Conservation (phyloP, 2,797 vertebrate species). For the Pangasius sanitwongsei region DNA sequence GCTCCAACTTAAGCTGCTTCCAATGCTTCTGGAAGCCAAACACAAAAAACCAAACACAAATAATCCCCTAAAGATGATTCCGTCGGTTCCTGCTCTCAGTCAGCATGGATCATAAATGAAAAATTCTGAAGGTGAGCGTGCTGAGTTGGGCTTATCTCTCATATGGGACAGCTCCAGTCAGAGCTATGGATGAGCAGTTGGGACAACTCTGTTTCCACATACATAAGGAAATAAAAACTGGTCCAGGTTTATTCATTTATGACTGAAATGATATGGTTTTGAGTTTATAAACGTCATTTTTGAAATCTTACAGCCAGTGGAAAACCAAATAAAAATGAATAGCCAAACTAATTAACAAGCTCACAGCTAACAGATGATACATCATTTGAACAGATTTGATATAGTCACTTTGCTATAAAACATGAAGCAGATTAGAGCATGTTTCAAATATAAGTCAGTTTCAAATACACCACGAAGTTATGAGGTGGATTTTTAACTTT, state of each 20-base stretch:
- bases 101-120: conserved; percentile 50
- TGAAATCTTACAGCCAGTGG: not conserved
- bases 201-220: conserved; percentile 48
- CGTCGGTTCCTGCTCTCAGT: conserved; percentile 29
- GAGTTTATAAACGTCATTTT: not conserved
- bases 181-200: conserved; percentile 33
- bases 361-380: not conserved
- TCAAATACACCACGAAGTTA: not conserved
- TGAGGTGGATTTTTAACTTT: not conserved
- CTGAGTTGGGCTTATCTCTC: conserved; percentile 55
- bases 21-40: conserved; percentile 43
- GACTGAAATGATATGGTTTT: not conserved
- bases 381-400: not conserved
- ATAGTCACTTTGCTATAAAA: not conserved
- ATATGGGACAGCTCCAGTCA: conserved; percentile 55
- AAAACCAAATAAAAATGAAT: not conserved
- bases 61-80: conserved; percentile 36
- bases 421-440: conserved; percentile 5
- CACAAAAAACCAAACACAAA: conserved; percentile 32
- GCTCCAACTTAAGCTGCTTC: conserved; percentile 38
- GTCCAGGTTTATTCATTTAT: not conserved
- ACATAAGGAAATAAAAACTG: conserved; percentile 8
- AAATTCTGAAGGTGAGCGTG: conserved; percentile 42
- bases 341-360: not conserved
- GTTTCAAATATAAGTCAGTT: not conserved